Evolutionary conservation across 2,888 invertebrate genomes (phyloP), one percentile per base, ranked within the genome.

Genomic region (Phalangium opilio): DNA sequence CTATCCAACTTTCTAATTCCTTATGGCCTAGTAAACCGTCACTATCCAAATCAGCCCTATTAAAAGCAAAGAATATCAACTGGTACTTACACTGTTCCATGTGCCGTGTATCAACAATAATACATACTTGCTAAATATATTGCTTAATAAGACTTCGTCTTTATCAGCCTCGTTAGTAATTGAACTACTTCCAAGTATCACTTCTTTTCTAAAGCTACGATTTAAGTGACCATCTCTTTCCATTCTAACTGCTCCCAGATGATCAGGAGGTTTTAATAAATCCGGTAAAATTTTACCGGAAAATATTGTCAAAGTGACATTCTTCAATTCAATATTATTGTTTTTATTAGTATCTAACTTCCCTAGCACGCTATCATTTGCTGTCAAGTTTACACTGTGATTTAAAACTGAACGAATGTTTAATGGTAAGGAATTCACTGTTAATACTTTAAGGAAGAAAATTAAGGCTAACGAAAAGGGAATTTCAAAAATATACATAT

Each of bases 1-100:
- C 73, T 27, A 81, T 80, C 71, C 78, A 79, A 54, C 70, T 68
- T 1, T 77, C 71, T 45, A 81, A 58, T 62, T 81, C 81, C 54
- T 72, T 73, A 17, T 75, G 72, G 52, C 73, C 74, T 41, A 80
- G 60, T 41, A 70, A 67, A 3, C 67, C 64, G 58, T 77, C 75
- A 36, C 66, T 67, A 60, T 78, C 72, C 12, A 64, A 65, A 59
- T 80, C 79, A 5, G 78, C 79, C 52, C 77, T 77, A 40, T n/a
- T 50, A 52, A 44, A 36, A 7, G 27, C 8, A 27, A 27, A 27
- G 27, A 27, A n/a, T 27, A 7, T 27, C 27, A 27, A 7, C 3
- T 33, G 19, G 15, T 34, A 34, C 8, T 14, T 17, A 11, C 35
- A n/a, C n/a, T n/a, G n/a, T n/a, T n/a, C n/a, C n/a, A n/a, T n/a